phyloP scores from a whole-genome alignment of 2,888 invertebrate genomes.

The Parapristionchus giblindavisi region DNA sequence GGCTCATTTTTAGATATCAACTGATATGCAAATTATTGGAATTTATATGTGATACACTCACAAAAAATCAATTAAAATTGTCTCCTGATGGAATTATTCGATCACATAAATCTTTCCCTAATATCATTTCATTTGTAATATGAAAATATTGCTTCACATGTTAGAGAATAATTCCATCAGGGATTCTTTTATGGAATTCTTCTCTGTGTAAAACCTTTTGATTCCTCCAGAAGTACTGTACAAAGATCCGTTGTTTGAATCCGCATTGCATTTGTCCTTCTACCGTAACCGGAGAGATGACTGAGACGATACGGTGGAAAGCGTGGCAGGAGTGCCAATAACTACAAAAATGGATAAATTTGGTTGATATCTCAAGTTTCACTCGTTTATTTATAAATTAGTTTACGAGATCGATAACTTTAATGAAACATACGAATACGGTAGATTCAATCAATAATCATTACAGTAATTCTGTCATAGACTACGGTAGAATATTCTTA shows the following conservation, averaged over 20 bases:
- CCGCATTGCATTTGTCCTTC: conserved; percentile 45
- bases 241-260: conserved; percentile 57
- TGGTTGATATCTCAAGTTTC: not conserved
- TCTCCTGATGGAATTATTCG: too few species aligned
- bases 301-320: conserved; percentile 64
- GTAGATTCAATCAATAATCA: too few species aligned
- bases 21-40: too few species aligned
- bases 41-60: too few species aligned
- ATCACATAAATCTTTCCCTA: too few species aligned
- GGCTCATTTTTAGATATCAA: too few species aligned
- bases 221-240: conserved; percentile 62
- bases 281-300: conserved; percentile 53
- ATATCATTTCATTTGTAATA: too few species aligned
- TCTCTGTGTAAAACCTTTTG: conserved; percentile 44
- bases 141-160: too few species aligned
- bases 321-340: conserved; percentile 60
- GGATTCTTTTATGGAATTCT: too few species aligned
- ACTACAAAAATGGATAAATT: conserved; percentile 36
- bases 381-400: not conserved
- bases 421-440: not conserved
- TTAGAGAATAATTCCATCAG: too few species aligned
- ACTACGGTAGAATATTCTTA: not conserved
- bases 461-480: not conserved
- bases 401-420: too few species aligned
- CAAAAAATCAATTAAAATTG: too few species aligned